Conservation (phyloP, 2,888 invertebrate genomes). For the Melipona beecheii region DNA sequence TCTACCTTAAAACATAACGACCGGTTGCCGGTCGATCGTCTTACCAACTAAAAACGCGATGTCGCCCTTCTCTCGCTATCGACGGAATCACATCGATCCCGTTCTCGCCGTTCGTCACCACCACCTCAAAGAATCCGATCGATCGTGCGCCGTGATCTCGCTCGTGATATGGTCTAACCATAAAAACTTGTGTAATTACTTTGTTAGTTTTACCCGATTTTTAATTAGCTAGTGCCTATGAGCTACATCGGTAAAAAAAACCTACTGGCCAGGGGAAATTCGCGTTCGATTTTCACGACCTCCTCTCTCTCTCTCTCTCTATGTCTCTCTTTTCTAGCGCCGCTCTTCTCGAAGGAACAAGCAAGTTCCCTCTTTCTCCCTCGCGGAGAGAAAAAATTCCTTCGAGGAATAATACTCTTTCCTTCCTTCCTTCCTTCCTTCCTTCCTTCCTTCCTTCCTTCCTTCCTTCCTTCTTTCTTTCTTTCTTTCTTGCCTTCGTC, state of each 20-base stretch:
- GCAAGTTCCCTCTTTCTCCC: slow-evolving; percentile 13
- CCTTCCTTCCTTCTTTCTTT: not conserved
- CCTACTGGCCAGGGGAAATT: slow-evolving; percentile 75
- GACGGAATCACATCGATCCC: slow-evolving; percentile 28
- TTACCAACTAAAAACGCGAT: slow-evolving; percentile 56
- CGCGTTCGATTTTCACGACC: slow-evolving; percentile 52
- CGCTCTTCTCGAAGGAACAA: slow-evolving; percentile 21
- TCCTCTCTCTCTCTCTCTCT: not conserved
- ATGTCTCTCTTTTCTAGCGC: too few relatives aligned
- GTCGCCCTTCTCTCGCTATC: not conserved
- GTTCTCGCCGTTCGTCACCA: slow-evolving; percentile 2
- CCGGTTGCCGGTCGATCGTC: slow-evolving; percentile 47
- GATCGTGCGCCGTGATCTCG: slow-evolving; percentile 64
- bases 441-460: not conserved
- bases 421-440: not conserved
- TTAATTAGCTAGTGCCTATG: slow-evolving; percentile 77
- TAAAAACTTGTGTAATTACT: slow-evolving; percentile 67
- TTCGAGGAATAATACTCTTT: slow-evolving; percentile 4
- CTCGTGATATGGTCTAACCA: slow-evolving; percentile 82
- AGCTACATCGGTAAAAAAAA: slow-evolving; percentile 81
- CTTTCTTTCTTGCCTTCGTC: slow-evolving; percentile 3
- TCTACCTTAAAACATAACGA: slow-evolving; percentile 62
- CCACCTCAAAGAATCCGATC: slow-evolving; percentile 50
- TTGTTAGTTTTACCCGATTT: slow-evolving; percentile 61
- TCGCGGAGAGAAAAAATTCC: slow-evolving; percentile 8